Base-by-base conservation (phyloP, 2,797 vertebrate genomes). In the Sphenopsis melanotis region DNA sequence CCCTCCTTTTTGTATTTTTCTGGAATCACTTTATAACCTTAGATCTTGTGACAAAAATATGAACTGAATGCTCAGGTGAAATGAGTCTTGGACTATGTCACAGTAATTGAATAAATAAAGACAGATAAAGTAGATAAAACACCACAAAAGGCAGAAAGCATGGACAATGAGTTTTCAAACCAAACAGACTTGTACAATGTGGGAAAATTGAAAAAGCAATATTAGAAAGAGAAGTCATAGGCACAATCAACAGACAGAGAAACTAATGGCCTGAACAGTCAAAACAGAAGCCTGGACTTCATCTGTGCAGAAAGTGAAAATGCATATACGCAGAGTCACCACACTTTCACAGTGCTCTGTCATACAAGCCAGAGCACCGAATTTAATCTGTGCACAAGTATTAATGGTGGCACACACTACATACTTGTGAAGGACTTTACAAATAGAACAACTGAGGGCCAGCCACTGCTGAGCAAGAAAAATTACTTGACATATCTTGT, bases 391-490 rank as follows among this genome's bases (percentile, higher is more conserved):
- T 15, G 21, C 30, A 55, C 30, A 60, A 47, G 29, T 7, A 47
- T 1, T 26, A 52, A 55, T 16, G 47, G 16, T 1, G 3, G 32
- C 21, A 81, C 0, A 1, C 14, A 30, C 17, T 24, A 27, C 2
- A 2, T 20, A 27, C n/a, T n/a, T 68, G 30, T 46, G 22, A 91
- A 86, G 15, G 19, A 63, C 37, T 88, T 74, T 30, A 56, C 10
- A 72, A 87, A 79, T 9, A n/a, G 37, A 74, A 59, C 18, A 65
- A 32, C 12, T 11, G n/a, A 87, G 37, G 24, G 30, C 6, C 84
- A 92, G 66, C 8, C 34, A 39, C 59, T 52, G 55, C 29, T 10
- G 10, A 69, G 24, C 27, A 65, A 56, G 41, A 83, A 71, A 81
- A 89, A 53, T 30, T 37, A 69, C 21, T 53, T 70, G 46, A 64